A percentile compares a stretch with the other conserved stretches of the same genome.
These are phyloP conservation scores for Parazoanthus darwini DNA, from an alignment of 92 coral and sea anemone species.

Conservation along the genomic window DNA sequence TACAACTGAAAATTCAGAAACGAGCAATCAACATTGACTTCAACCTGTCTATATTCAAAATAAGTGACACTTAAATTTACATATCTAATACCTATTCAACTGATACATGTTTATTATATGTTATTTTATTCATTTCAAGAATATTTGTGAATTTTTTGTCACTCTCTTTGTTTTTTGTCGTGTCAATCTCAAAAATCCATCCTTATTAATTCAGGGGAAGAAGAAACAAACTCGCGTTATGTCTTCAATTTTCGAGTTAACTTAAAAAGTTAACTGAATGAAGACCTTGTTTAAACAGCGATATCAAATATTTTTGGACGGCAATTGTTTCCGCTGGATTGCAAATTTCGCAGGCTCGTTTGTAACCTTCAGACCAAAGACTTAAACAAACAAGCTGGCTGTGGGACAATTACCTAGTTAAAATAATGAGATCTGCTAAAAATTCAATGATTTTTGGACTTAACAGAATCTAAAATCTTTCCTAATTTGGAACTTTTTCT, in stretches of 20 bases:
- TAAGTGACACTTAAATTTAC: slow-evolving; percentile 2
- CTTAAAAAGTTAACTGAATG: not conserved
- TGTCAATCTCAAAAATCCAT: not conserved
- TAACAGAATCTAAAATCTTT: no score
- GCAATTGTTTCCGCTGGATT: not conserved
- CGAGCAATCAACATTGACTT: not conserved
- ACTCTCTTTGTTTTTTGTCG: not conserved
- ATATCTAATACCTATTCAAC: not conserved
- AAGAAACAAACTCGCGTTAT: not conserved
- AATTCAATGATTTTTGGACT: not conserved
- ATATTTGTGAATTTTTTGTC: not conserved
- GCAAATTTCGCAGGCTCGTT: not conserved
- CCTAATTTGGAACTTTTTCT: not conserved
- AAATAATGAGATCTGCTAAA: no score
- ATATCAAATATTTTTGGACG: not conserved
- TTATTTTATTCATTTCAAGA: not conserved
- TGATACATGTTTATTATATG: not conserved
- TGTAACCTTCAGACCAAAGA: not conserved
- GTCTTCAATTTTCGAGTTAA: not conserved
- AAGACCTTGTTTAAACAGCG: not conserved
- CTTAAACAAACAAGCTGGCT: no score
- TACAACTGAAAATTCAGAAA: not conserved
- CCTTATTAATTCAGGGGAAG: not conserved
- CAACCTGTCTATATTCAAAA: not conserved
- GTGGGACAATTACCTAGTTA: no score